Evolutionary conservation across 2,797 vertebrate genomes (phyloP).

Genomic region (Falco biarmicus): DNA sequence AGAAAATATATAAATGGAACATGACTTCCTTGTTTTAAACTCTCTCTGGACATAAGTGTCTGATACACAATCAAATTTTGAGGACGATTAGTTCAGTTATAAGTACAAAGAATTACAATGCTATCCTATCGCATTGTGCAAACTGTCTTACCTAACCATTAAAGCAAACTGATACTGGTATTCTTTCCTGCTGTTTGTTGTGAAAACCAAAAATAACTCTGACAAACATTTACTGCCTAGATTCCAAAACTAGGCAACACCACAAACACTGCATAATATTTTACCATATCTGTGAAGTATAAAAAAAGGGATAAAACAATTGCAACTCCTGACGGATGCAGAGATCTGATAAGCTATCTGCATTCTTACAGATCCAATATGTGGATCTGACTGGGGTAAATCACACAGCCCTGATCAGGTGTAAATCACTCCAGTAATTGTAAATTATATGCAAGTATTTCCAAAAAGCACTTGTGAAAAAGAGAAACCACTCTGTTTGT

Average conservation of each 20-base stretch:
- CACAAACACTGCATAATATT: not conserved
- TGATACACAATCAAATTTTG: constrained; percentile 7
- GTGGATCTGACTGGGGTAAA: not conserved
- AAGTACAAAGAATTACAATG: not conserved
- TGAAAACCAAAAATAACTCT: constrained; percentile 1
- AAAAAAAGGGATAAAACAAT: not conserved
- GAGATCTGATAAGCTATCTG: not conserved
- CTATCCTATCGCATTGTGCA: not conserved
- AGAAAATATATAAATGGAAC: constrained; percentile 26
- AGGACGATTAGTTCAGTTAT: constrained; percentile 13
- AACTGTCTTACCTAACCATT: not conserved
- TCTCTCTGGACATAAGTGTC: constrained; percentile 13
- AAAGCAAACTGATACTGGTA: not conserved
- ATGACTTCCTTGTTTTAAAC: constrained; percentile 1
- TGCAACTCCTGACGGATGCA: not conserved
- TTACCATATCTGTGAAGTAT: not conserved
- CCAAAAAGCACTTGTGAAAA: not conserved
- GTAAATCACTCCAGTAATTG: not conserved
- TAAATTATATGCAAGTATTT: not conserved
- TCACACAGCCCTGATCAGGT: not conserved
- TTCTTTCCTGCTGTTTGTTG: not conserved
- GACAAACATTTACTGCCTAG: constrained; percentile 9
- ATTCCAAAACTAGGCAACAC: not conserved
- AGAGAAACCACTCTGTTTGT: not conserved
- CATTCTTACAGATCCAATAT: not conserved